These are phyloP conservation scores for Ptilonorhynchus violaceus DNA, from an alignment of 2,113 vertebrate genomes.

Conservation along the genomic window DNA sequence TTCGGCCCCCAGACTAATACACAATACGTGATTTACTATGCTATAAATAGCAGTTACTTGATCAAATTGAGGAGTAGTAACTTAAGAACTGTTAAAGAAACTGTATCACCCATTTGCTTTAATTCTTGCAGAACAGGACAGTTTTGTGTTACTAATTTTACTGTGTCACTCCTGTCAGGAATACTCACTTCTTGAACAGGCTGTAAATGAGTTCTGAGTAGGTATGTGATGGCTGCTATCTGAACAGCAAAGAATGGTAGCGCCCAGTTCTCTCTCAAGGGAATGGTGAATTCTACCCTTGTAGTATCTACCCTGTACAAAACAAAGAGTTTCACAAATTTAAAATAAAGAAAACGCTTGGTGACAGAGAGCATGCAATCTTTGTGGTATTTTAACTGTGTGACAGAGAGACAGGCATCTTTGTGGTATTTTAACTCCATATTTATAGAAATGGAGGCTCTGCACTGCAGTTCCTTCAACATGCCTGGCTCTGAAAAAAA, in stretches of 20 bases:
- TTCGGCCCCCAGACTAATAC: neutral
- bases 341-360: neutral
- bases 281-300: constrained; percentile 96
- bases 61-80: neutral
- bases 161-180: neutral
- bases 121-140: neutral
- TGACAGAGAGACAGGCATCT: neutral
- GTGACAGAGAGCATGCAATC: neutral
- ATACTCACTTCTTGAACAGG: constrained; percentile 80
- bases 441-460: neutral
- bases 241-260: constrained; percentile 94
- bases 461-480: neutral
- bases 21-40: neutral
- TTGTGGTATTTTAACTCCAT: neutral
- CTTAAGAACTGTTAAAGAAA: neutral
- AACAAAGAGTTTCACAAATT: neutral
- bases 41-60: neutral
- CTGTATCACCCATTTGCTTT: neutral
- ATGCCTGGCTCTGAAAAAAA: neutral
- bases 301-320: constrained; percentile 90
- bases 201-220: constrained; percentile 81
- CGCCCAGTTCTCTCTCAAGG: constrained; percentile 97
- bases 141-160: neutral
- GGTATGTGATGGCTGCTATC: constrained; percentile 87
- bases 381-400: too few species aligned